Conservation (phyloP, 2,797 vertebrate genomes). For the Pampus argenteus region DNA sequence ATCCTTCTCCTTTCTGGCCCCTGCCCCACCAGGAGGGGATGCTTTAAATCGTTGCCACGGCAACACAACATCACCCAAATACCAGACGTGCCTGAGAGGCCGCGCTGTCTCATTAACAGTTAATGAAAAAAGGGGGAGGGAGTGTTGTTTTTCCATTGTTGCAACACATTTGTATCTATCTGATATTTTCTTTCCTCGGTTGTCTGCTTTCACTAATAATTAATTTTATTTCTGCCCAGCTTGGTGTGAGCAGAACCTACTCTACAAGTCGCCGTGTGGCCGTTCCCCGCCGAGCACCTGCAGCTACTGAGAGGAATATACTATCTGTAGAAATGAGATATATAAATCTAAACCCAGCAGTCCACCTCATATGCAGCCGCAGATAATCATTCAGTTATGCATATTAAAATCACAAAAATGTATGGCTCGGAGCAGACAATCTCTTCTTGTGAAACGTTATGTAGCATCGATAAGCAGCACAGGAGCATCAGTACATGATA, state of each 20-base stretch:
- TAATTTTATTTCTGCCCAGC: slow-evolving; percentile 2
- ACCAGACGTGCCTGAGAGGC: slow-evolving; percentile 38
- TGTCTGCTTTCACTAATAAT: not conserved
- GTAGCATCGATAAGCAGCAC: slow-evolving; percentile 38
- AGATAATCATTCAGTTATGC: slow-evolving; percentile 45
- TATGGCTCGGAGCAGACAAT: slow-evolving; percentile 31
- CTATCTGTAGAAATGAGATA: slow-evolving; percentile 38
- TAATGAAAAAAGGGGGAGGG: slow-evolving; percentile 13
- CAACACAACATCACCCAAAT: slow-evolving; percentile 44
- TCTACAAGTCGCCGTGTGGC: not conserved
- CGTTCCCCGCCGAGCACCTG: slow-evolving; percentile 13
- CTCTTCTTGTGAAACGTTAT: slow-evolving; percentile 28
- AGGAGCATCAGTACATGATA: slow-evolving; percentile 1
- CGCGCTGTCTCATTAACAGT: slow-evolving; percentile 7
- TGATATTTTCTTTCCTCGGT: too few relatives aligned
- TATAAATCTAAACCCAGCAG: slow-evolving; percentile 44
- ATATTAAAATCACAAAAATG: slow-evolving; percentile 50
- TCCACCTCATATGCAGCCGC: slow-evolving; percentile 29
- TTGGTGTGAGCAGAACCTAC: too few relatives aligned
- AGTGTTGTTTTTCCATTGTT: slow-evolving; percentile 13
- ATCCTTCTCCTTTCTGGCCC: slow-evolving; percentile 57
- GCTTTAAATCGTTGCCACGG: slow-evolving; percentile 38
- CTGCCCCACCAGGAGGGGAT: slow-evolving; percentile 12
- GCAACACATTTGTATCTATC: not conserved
- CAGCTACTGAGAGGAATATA: slow-evolving; percentile 1